Evolutionary conservation across 2,888 invertebrate species (phyloP), one percentile per base, ranked within the genome.

Genomic region (Oligia latruncula): DNA sequence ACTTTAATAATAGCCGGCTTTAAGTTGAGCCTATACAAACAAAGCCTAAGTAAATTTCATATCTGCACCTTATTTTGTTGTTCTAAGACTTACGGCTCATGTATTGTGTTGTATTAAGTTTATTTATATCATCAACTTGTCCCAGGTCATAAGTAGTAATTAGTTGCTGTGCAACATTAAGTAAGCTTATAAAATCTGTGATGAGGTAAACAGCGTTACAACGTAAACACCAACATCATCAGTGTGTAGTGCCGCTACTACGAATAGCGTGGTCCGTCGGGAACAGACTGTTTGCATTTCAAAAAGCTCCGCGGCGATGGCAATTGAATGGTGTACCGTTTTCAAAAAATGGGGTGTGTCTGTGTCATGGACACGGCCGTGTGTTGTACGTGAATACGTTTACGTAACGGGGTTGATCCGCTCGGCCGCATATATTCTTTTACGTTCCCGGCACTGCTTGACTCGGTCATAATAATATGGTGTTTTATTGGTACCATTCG

Each of bases 31-130:
- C 84, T 89, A 85, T 40, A 58, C 88, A 92, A 93, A 92, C 90
- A 90, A 60, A 62, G 79, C 92, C 93, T 92, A 92, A 92, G 89
- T 90, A 91, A 93, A 93, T 91, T 90, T 91, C 88, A 92, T 91
- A 92, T 90, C 85, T 88, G 85, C 83, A 87, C 78, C 73, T 80
- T 89, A 89, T 90, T 90, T 87, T 92, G 90, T 91, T 92, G 87
- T 92, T 90, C 87, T 90, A 89, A 89, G 90, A 88, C 88, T 89
- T 89, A 86, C 66, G 77, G 77, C 74, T 77, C 67, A 72, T 80
- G 77, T 83, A 73, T 78, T 83, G 72, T 82, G 74, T 29, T 29
- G 73, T 85, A 78, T 83, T 78, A 83, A 76, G 71, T 82, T 89
- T 80, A 82, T 85, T 77, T 74, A 86, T 85, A 68, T 65, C 78